These are phyloP conservation scores for Cistogaster globosa DNA, from an alignment of 2,888 invertebrate genomes.

Conservation along the genomic window DNA sequence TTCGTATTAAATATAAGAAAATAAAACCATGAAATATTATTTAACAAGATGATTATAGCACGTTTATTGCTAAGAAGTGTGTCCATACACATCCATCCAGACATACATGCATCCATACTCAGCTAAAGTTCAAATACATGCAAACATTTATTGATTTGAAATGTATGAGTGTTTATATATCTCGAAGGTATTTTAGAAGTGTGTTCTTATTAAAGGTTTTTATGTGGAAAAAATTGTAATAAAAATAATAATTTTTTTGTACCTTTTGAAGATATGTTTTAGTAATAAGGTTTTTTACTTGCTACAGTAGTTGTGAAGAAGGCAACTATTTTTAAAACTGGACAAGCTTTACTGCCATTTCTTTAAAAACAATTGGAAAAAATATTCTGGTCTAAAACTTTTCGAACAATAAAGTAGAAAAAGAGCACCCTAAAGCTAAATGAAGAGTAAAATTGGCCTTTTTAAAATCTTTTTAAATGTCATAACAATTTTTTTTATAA, in stretches of 20 bases:
- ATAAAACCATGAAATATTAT: constrained; percentile 69
- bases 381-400: no score
- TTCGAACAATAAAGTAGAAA: no score
- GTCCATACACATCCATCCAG: constrained; percentile 31
- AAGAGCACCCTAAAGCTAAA: no score
- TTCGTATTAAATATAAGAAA: constrained; percentile 41
- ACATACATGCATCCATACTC: neutral
- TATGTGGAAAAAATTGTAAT: constrained; percentile 43
- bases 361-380: neutral
- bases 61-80: constrained; percentile 66
- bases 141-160: constrained; percentile 1
- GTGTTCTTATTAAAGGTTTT: constrained; percentile 62
- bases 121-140: constrained; percentile 7
- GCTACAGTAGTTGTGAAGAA: constrained; percentile 46
- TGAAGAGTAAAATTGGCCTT: no score
- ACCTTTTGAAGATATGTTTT: constrained; percentile 11
- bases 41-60: constrained; percentile 71
- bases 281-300: constrained; percentile 18
- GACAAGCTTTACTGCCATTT: no score
- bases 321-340: neutral
- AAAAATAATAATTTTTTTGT: constrained; percentile 18
- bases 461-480: no score
- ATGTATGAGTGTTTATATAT: neutral
- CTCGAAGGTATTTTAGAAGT: constrained; percentile 32
- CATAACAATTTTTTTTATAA: no score